Evolutionary conservation across 2,888 invertebrate genomes (phyloP).

Genomic region (Ochropacha duplaris): DNA sequence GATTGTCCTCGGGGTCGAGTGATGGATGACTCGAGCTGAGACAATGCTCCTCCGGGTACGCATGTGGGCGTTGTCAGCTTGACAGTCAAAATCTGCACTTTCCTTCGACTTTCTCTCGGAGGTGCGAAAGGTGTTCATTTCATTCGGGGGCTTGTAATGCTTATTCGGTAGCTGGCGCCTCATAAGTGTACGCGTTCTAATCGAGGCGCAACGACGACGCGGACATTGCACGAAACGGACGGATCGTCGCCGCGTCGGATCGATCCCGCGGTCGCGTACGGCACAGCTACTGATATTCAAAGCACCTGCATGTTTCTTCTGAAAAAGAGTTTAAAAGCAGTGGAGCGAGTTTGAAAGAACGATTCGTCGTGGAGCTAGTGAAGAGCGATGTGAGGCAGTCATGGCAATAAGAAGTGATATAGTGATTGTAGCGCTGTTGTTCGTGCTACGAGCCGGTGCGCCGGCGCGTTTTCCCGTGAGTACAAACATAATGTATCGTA

Average conservation of each 20-base stretch:
- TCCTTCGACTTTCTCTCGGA: conserved; percentile 82
- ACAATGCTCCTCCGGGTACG: conserved; percentile 75
- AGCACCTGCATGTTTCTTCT: conserved; percentile 75
- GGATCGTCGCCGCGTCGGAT: conserved; percentile 29
- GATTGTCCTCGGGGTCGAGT: conserved; percentile 49
- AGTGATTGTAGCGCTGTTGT: conserved; percentile 61
- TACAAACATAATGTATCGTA: conserved; percentile 38
- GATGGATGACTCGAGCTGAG: conserved; percentile 78
- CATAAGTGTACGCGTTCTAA: conserved; percentile 79
- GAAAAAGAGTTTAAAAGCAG: conserved; percentile 62
- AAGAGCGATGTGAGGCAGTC: conserved; percentile 63
- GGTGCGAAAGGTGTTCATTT: conserved; percentile 79
- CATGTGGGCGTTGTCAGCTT: conserved; percentile 72
- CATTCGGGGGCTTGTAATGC: conserved; percentile 75
- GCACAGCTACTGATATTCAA: conserved; percentile 68
- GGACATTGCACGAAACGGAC: conserved; percentile 1
- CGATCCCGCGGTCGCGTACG: conserved; percentile 34
- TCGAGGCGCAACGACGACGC: conserved; percentile 49
- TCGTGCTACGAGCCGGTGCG: conserved; percentile 69
- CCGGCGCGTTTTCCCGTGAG: conserved; percentile 80
- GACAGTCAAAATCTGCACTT: conserved; percentile 81
- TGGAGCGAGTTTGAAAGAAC: conserved; percentile 38
- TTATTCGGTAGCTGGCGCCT: conserved; percentile 79
- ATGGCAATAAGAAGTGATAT: conserved; percentile 60
- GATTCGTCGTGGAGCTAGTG: conserved; percentile 43